Percentiles rank a stretch among this genome's conserved stretches.
These are phyloP conservation scores for Lordiphosa mommai DNA, from an alignment of 1,140 invertebrate genomes.

Conservation along the genomic window DNA sequence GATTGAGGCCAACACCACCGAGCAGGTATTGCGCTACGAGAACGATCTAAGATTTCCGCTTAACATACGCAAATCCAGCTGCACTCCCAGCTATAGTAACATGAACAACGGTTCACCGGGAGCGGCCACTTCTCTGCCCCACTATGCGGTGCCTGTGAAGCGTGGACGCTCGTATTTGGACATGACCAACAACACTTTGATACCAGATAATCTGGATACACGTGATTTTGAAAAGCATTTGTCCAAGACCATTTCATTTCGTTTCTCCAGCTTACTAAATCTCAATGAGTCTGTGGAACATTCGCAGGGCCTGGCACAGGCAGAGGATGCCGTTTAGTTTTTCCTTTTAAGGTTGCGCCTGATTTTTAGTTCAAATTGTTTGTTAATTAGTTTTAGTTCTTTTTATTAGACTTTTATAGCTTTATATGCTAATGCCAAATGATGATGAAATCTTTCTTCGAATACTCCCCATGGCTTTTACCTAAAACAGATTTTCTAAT, in stretches of 20 bases:
- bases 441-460: constrained; percentile 27
- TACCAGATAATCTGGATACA: constrained; percentile 74
- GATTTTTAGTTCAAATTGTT: constrained; percentile 67
- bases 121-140: constrained; percentile 29
- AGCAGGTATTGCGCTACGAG: constrained; percentile 71
- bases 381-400: constrained; percentile 75
- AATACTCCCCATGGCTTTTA: constrained; percentile 50
- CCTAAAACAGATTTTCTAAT: not conserved
- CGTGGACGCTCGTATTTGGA: constrained; percentile 71
- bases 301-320: not conserved
- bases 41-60: constrained; percentile 74
- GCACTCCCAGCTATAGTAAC: constrained; percentile 59
- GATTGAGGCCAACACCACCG: constrained; percentile 58
- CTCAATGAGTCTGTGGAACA: constrained; percentile 59
- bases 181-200: constrained; percentile 72
- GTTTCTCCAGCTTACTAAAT: constrained; percentile 76
- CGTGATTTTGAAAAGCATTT: constrained; percentile 75
- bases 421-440: constrained; percentile 57
- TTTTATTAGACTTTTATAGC: constrained; percentile 28
- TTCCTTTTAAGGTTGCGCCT: constrained; percentile 29
- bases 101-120: constrained; percentile 34
- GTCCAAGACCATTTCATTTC: constrained; percentile 76
- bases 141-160: constrained; percentile 73
- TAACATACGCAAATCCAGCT: constrained; percentile 69
- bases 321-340: constrained; percentile 46